phyloP scores from a whole-genome alignment of 2,113 vertebrate species.

The Helogale parvula region DNA sequence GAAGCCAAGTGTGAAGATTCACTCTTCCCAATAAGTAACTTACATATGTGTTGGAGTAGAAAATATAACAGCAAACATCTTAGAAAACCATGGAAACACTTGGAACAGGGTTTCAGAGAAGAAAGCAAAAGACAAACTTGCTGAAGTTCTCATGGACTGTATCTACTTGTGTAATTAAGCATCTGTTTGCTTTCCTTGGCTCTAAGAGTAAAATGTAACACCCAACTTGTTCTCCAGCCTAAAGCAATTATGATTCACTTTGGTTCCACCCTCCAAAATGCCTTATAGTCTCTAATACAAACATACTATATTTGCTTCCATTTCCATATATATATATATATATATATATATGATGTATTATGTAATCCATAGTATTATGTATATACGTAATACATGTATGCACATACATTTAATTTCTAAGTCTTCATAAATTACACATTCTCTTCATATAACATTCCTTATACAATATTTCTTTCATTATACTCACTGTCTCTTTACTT shows the following conservation, averaged over 20 bases:
- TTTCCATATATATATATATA: not conserved
- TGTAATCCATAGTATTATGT: too few species aligned
- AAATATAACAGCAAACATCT: not conserved
- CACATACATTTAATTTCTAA: not conserved
- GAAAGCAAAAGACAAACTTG: not conserved
- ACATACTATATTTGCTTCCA: not conserved
- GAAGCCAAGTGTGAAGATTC: not conserved
- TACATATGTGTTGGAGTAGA: not conserved
- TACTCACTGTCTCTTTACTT: not conserved
- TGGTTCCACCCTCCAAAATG: not conserved
- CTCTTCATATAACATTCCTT: not conserved
- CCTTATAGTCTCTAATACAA: not conserved
- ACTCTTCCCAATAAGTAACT: not conserved
- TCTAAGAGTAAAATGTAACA: not conserved
- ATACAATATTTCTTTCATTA: not conserved
- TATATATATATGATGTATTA: too few species aligned
- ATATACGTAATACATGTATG: too few species aligned
- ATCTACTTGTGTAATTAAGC: not conserved
- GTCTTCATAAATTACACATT: not conserved
- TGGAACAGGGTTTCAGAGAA: not conserved
- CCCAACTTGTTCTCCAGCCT: not conserved
- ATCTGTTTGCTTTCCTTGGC: not conserved
- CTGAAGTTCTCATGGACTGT: not conserved
- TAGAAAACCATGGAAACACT: not conserved
- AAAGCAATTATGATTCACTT: not conserved